Conservation (phyloP, 2,888 invertebrate species). For the Cremastinae sp. region DNA sequence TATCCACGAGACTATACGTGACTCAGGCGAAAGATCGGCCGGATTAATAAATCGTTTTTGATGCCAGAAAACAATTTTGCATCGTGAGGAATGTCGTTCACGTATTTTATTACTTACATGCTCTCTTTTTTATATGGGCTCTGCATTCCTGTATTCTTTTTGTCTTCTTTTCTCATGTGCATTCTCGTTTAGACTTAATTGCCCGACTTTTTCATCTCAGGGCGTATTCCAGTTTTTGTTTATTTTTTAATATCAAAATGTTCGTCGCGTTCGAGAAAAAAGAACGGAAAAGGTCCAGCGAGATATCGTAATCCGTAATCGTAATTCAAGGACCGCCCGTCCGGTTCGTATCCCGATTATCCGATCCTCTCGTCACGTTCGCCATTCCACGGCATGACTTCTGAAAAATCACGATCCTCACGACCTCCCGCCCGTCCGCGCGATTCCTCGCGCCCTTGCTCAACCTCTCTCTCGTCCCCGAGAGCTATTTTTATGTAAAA, state of each 20-base stretch:
- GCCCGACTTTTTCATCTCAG: not conserved
- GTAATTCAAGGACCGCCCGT: slow-evolving; percentile 70
- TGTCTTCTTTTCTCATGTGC: slow-evolving; percentile 7
- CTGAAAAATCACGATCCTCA: slow-evolving; percentile 52
- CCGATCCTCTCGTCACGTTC: slow-evolving; percentile 51
- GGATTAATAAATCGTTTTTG: slow-evolving; percentile 58
- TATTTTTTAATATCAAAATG: slow-evolving; percentile 17
- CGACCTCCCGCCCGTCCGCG: slow-evolving; percentile 15
- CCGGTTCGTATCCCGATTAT: slow-evolving; percentile 51
- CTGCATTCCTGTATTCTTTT: not conserved
- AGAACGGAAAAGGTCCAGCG: slow-evolving; percentile 57
- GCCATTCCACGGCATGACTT: slow-evolving; percentile 37
- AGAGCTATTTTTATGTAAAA: slow-evolving; percentile 78
- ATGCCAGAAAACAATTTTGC: slow-evolving; percentile 29
- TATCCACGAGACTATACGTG: slow-evolving; percentile 53
- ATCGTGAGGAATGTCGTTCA: slow-evolving; percentile 42
- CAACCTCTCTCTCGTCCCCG: slow-evolving; percentile 63
- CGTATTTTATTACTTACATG: slow-evolving; percentile 37
- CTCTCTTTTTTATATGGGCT: slow-evolving; percentile 17
- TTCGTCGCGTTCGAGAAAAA: slow-evolving; percentile 42
- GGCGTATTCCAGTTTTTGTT: slow-evolving; percentile 22
- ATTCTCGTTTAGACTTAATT: not conserved
- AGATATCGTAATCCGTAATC: slow-evolving; percentile 71
- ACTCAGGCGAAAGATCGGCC: slow-evolving; percentile 56
- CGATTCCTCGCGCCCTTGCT: slow-evolving; percentile 40